Evolutionary conservation across 1,140 invertebrate species (phyloP), one percentile per base, ranked within the genome.

Genomic region (Thalassaphorura encarpata): DNA sequence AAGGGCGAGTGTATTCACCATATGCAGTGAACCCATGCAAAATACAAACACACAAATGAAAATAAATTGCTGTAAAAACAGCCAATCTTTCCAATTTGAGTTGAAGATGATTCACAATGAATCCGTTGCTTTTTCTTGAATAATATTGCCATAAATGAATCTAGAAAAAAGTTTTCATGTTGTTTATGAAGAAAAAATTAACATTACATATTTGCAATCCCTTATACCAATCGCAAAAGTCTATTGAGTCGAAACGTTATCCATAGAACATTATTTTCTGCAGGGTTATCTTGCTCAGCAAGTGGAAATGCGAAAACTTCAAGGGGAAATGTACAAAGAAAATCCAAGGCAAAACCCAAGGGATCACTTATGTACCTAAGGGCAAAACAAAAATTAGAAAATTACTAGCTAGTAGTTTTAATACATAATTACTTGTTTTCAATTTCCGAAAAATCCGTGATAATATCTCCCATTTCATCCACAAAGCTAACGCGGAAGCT

Each of bases 401-500:
- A 41, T 52, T 41, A 23, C 41, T 52, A n/a, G 24, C 33, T 27
- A 16, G 29, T 36, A 19, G 6, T 5, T 19, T 23, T 24, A 40
- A 41, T 40, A 3, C 15, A 3, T 50, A 23, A 39, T 19, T 33
- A 56, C 54, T 48, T 48, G n/a, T 49, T 48, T 21, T 49, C 15
- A 21, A 56, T 56, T 33, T 56, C 54, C n/a, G 36, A 28, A 8
- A 29, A 13, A 26, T 50, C 36, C 5, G 39, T 27, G 28, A 56
- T 29, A 6, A 56, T 13, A 8, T 56, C 47, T 8, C 54, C 54
- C 15, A 8, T 13, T 4, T 56, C 47, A 24, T 56, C 48, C 6
- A 49, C 50, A 27, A 41, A 56, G 21, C 43, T 50, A 4, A 56
- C 29, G 8, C 46, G 45, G 31, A 56, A 56, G 11, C 47, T 42